phyloP scores from a whole-genome alignment of 1,140 invertebrate genomes.

The Drosophila jambulina region DNA sequence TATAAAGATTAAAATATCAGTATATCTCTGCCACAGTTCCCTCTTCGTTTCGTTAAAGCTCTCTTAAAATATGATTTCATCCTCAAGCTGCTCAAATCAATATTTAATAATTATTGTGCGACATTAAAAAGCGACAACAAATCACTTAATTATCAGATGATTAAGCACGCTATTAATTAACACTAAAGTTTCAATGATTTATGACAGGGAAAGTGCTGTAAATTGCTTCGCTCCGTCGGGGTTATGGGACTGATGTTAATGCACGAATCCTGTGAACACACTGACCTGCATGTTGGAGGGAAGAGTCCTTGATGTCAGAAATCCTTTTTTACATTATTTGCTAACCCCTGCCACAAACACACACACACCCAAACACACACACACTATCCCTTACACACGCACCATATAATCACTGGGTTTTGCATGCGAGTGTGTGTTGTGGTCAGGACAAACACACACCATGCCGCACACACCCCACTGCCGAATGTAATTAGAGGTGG shows the following conservation, averaged over 20 bases:
- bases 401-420: slow-evolving; percentile 28
- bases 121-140: slow-evolving; percentile 20
- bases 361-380: not conserved
- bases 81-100: slow-evolving; percentile 5
- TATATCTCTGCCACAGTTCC: not conserved
- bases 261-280: slow-evolving; percentile 13
- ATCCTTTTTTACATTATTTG: slow-evolving; percentile 62
- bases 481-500: slow-evolving; percentile 64
- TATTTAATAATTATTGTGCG: slow-evolving; percentile 8
- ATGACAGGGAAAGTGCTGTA: slow-evolving; percentile 26
- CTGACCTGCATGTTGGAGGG: slow-evolving; percentile 20
- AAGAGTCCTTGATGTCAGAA: slow-evolving; percentile 54
- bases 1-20: not conserved
- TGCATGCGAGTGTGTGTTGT: slow-evolving; percentile 38
- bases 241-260: slow-evolving; percentile 34
- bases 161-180: slow-evolving; percentile 43
- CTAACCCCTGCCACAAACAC: slow-evolving; percentile 35
- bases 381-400: not conserved
- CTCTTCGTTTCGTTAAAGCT: not conserved
- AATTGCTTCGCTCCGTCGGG: slow-evolving; percentile 14
- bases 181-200: slow-evolving; percentile 36
- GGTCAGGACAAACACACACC: slow-evolving; percentile 27
- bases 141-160: slow-evolving; percentile 45
- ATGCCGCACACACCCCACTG: slow-evolving; percentile 25
- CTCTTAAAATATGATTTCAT: no score